These are phyloP conservation scores for Gallinago solitaria DNA, from an alignment of 2,797 vertebrate species.

Conservation along the genomic window DNA sequence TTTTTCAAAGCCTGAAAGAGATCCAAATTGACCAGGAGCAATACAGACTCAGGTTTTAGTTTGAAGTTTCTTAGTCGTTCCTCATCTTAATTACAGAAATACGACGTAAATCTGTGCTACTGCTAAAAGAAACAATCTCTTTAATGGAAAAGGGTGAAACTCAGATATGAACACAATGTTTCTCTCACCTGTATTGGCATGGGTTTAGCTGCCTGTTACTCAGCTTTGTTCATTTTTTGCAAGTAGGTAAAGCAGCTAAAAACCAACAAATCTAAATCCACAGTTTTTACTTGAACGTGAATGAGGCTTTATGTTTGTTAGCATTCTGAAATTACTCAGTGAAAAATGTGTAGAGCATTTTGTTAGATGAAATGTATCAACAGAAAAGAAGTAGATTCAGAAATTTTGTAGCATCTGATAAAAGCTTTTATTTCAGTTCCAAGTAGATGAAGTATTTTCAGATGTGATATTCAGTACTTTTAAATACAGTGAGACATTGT, in stretches of 20 bases:
- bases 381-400: background rate
- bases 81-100: background rate
- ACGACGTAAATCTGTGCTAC: background rate
- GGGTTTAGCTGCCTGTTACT: background rate
- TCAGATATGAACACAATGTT: background rate
- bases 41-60: background rate
- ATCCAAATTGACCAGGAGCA: background rate
- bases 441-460: background rate
- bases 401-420: background rate
- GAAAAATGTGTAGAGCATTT: background rate
- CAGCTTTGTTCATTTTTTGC: background rate
- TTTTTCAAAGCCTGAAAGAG: background rate
- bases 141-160: background rate
- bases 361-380: background rate
- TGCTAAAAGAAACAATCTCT: background rate
- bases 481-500: background rate
- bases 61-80: background rate
- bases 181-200: fast-evolving
- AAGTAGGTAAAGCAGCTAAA: background rate
- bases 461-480: background rate
- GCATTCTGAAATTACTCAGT: background rate
- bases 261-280: background rate
- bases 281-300: background rate
- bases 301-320: background rate
- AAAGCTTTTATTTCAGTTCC: background rate